A percentile compares a stretch with the other conserved stretches of the same genome.
phyloP scores from a whole-genome alignment of 2,797 vertebrate species.

The Sebastes cheni region DNA sequence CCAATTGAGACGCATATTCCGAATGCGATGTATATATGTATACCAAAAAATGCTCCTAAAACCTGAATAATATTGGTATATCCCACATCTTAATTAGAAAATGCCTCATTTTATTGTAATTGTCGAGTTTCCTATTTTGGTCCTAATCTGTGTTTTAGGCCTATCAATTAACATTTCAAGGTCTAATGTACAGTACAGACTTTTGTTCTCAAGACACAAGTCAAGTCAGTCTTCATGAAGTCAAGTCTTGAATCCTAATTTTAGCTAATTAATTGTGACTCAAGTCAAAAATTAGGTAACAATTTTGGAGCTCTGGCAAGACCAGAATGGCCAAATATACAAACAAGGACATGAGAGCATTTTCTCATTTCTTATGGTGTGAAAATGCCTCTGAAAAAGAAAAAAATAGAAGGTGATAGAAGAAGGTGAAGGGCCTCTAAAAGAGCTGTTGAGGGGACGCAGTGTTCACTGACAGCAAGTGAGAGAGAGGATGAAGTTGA shows the following conservation, averaged over 20 bases:
- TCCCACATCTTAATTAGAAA: not conserved
- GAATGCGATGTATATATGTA: not conserved
- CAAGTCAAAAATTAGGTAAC: not conserved
- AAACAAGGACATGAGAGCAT: constrained; percentile 27
- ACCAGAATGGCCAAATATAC: constrained; percentile 11
- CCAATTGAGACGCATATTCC: not conserved
- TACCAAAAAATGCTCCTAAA: not conserved
- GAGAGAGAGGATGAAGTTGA: constrained; percentile 65
- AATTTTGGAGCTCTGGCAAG: not conserved
- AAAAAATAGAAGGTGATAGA: constrained; percentile 45
- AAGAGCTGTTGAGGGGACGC: constrained; percentile 49
- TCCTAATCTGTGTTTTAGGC: not conserved
- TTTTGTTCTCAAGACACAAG: not conserved
- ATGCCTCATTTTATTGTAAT: not conserved
- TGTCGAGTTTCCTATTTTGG: not conserved
- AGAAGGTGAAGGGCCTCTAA: constrained; percentile 51
- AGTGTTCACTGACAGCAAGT: constrained; percentile 46
- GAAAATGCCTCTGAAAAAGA: constrained; percentile 27
- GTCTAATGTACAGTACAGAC: not conserved
- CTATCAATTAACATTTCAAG: not conserved
- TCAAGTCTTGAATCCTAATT: not conserved
- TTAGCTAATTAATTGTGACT: not conserved
- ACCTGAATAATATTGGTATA: not conserved
- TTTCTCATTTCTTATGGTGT: constrained; percentile 34
- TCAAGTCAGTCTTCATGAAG: not conserved